Conservation (phyloP, 30 jellyfish, hydroid and myxozoan species). For the Aurelia aurita complex sp. Pacific region DNA sequence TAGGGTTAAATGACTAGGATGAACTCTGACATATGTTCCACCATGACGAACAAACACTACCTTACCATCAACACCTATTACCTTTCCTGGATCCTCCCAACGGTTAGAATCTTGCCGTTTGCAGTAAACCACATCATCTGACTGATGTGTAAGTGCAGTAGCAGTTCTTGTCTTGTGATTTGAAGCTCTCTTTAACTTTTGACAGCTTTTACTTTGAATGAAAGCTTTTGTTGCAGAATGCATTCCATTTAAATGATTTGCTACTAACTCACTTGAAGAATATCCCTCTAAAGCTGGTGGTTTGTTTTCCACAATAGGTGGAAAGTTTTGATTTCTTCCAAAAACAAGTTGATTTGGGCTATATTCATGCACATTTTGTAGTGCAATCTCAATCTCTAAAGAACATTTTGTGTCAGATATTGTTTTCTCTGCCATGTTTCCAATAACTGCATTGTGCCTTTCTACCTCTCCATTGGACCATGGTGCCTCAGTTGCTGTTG, state of each 20-base stretch:
- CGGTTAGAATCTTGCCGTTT: too few species aligned
- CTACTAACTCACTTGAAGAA: not conserved
- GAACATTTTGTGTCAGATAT: conserved; percentile 9
- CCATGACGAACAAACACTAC: too few species aligned
- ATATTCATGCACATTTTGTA: too few species aligned
- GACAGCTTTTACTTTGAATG: conserved; percentile 34
- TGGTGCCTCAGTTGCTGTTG: conserved; percentile 60
- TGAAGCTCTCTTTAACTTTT: conserved; percentile 30
- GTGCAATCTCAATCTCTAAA: too few species aligned
- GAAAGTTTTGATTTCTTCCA: too few species aligned
- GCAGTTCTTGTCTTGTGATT: conserved; percentile 35
- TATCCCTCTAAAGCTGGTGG: conserved; percentile 32
- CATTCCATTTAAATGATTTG: conserved; percentile 26
- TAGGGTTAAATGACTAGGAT: too few species aligned
- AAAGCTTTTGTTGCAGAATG: conserved; percentile 57
- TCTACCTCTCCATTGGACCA: conserved; percentile 55
- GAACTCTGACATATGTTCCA: too few species aligned
- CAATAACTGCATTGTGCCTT: conserved; percentile 34
- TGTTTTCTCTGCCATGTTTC: conserved; percentile 8
- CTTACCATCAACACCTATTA: too few species aligned
- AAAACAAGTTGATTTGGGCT: too few species aligned
- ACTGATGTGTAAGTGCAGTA: conserved; percentile 11
- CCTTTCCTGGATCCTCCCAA: too few species aligned
- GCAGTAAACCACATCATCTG: conserved; percentile 9
- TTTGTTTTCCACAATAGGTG: conserved; percentile 7